Evolutionary conservation across 1,140 invertebrate species (phyloP).

Genomic region (Eufriesea mexicana): DNA sequence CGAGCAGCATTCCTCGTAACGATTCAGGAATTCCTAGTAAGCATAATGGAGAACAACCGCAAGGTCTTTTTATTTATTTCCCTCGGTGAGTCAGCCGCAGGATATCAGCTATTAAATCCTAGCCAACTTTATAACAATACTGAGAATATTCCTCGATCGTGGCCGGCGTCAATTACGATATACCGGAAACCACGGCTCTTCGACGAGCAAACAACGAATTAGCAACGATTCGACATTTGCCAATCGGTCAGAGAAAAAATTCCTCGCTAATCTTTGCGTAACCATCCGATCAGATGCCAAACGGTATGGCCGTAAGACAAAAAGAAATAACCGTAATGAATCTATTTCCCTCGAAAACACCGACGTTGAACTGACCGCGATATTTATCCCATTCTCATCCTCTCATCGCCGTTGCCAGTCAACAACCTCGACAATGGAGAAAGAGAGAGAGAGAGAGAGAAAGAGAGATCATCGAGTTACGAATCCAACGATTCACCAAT

Average conservation of each 20-base stretch:
- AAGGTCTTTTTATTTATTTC: slow-evolving; percentile 62
- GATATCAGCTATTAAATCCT: slow-evolving; percentile 79
- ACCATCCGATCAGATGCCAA: not conserved
- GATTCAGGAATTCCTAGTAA: slow-evolving; percentile 50
- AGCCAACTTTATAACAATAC: slow-evolving; percentile 76
- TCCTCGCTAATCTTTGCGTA: not conserved
- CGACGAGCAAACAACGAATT: slow-evolving; percentile 8
- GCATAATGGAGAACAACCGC: slow-evolving; percentile 45
- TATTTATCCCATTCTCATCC: not conserved
- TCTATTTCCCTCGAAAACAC: not conserved
- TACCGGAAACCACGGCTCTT: slow-evolving; percentile 26
- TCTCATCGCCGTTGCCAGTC: not conserved
- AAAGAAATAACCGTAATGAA: not conserved
- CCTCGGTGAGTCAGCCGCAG: slow-evolving; percentile 70
- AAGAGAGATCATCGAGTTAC: not conserved
- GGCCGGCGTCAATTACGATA: slow-evolving; percentile 17
- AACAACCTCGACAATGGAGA: not conserved
- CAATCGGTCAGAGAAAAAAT: not conserved
- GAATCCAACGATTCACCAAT: not conserved
- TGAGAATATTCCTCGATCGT: slow-evolving; percentile 75
- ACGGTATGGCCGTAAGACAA: not conserved
- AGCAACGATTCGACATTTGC: slow-evolving; percentile 18
- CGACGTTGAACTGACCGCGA: not conserved
- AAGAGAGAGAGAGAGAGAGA: not conserved
- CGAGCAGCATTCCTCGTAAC: slow-evolving; percentile 8